Evolutionary conservation across 1,140 invertebrate genomes (phyloP), one percentile per base, ranked within the genome.

Genomic region (Matsumurasca onukii): DNA sequence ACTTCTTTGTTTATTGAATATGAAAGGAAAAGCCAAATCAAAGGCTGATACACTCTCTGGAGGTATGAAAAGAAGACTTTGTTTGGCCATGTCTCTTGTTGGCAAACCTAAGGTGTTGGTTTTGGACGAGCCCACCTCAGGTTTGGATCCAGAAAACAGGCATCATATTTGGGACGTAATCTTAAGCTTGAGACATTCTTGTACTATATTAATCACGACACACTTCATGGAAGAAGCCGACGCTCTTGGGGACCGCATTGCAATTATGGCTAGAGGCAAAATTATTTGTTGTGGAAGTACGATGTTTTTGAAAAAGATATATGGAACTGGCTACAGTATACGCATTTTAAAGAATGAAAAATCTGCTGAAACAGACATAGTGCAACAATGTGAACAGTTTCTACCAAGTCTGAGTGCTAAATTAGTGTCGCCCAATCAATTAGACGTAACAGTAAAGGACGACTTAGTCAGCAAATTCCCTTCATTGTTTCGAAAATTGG

Each of bases 171-270:
- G 97, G 97, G 91, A 98, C 76, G 20, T 66, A 20, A 49, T 45
- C 5, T 45, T 30, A 22, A 51, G n/a, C 73, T 75, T 84, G 70
- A 80, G 85, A 71, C 86, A 82, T 61, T 80, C 85, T 24, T 83
- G 91, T 48, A 97, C 95, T 1, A 92, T 98, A 74, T 80, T 99
- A 3, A 84, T 99, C 1, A 97, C 94, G 1, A 99, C 97, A 0
- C 97, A 99, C 80, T 97, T 94, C 78, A 98, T 99, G 95, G 97
- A 98, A 80, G 97, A 99, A 82, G 97, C 97, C 5, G 97, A 99
- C 81, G 85, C 92, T 24, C 82, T 98, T 0, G 95, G 94, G 0
- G 95, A 98, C 79, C 84, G 93, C 70, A 94, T 98, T 71, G 93
- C 93, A 1, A 97, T 98, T 63, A 90, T 98, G 85, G 87, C 92